A percentile compares a stretch with the other conserved stretches of the same genome.
phyloP scores from a whole-genome alignment of 2,888 invertebrate species.

The Aelia acuminata region DNA sequence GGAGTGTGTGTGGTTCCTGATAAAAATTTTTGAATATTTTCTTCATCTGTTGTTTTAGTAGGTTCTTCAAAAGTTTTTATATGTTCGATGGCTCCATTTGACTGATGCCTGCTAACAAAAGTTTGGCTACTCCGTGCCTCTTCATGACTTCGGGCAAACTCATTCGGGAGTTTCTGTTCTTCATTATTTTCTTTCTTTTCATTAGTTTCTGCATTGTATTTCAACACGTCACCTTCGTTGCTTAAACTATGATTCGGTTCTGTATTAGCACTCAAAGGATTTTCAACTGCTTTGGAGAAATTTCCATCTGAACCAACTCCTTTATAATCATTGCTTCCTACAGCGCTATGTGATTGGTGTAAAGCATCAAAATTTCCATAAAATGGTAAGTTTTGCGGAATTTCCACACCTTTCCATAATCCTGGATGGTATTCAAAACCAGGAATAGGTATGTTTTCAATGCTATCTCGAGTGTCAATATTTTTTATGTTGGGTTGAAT shows the following conservation, averaged over 20 bases:
- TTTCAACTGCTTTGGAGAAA: not conserved
- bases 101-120: not conserved
- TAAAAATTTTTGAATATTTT: not conserved
- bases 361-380: not conserved
- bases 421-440: not conserved
- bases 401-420: not conserved
- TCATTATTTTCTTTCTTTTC: not conserved
- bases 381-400: not conserved
- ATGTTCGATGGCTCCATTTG: not conserved
- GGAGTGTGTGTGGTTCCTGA: not conserved
- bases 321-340: not conserved
- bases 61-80: not conserved
- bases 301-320: not conserved
- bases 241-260: not conserved
- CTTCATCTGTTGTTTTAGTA: not conserved
- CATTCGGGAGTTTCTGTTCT: not conserved
- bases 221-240: not conserved
- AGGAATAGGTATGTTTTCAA: not conserved
- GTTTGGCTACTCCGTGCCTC: not conserved
- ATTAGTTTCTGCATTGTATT: not conserved
- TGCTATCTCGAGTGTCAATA: not conserved
- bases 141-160: not conserved
- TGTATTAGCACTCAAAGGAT: too few species aligned
- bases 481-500: not conserved
- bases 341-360: too few species aligned